Conservation (phyloP, 2,888 invertebrate species). For the Caenorhabditis japonica region DNA sequence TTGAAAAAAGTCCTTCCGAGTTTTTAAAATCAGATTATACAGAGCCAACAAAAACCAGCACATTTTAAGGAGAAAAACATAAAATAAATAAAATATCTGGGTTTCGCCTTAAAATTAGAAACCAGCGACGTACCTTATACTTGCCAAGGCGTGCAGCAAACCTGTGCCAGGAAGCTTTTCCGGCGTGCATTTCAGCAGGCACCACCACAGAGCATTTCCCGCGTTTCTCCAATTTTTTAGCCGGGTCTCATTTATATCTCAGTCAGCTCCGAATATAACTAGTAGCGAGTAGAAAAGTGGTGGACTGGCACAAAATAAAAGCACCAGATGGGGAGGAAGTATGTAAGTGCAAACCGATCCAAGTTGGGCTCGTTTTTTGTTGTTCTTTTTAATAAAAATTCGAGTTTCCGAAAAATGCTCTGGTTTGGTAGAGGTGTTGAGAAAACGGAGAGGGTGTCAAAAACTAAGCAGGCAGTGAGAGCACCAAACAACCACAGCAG, state of each 20-base stretch:
- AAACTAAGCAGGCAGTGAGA: constrained; percentile 51
- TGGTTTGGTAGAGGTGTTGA: constrained; percentile 7
- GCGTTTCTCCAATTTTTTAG: constrained; percentile 54
- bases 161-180: constrained; percentile 68
- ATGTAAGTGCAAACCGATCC: not conserved
- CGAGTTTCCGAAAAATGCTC: too few relatives aligned
- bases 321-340: not conserved
- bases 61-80: too few relatives aligned
- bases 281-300: constrained; percentile 11
- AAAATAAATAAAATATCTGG: too few relatives aligned
- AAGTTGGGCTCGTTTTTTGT: constrained; percentile 6
- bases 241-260: constrained; percentile 43
- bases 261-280: constrained; percentile 33
- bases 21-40: too few relatives aligned
- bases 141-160: constrained; percentile 65
- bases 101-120: too few relatives aligned
- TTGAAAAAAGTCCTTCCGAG: too few relatives aligned
- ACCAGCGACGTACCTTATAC: constrained; percentile 68
- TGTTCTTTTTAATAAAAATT: constrained; percentile 8
- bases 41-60: too few relatives aligned
- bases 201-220: constrained; percentile 57
- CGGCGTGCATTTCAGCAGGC: constrained; percentile 66
- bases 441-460: constrained; percentile 29
- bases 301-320: not conserved
- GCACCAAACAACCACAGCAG: constrained; percentile 20